These are phyloP conservation scores for Mesitornis unicolor DNA, from an alignment of 2,113 vertebrate genomes.

Conservation along the genomic window DNA sequence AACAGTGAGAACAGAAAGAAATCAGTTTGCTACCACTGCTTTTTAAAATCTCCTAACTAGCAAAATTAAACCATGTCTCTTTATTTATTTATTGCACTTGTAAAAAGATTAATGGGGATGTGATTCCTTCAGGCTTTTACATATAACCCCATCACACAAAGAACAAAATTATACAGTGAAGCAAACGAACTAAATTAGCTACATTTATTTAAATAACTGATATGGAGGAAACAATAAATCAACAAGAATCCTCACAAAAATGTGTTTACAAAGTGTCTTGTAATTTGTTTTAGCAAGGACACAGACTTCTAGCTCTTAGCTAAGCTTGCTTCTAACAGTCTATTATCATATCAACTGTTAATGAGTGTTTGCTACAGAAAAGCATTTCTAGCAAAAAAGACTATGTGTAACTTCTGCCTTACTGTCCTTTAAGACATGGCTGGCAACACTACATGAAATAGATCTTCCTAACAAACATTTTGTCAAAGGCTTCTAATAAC, in stretches of 20 bases:
- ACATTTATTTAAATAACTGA: conserved; percentile 81
- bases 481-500: conserved; percentile 63
- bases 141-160: conserved; percentile 74
- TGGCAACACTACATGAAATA: conserved; percentile 30
- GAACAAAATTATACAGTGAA: conserved; percentile 75
- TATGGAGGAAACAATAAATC: conserved; percentile 80
- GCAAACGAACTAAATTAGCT: conserved; percentile 75
- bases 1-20: not conserved
- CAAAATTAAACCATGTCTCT: conserved; percentile 76
- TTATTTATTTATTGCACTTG: conserved; percentile 81
- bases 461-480: conserved; percentile 70
- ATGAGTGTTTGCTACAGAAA: conserved; percentile 71
- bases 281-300: conserved; percentile 78
- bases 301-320: conserved; percentile 75
- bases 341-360: conserved; percentile 73
- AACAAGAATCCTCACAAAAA: conserved; percentile 76
- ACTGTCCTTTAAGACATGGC: not conserved
- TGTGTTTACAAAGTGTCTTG: conserved; percentile 75
- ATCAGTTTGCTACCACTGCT: conserved; percentile 43
- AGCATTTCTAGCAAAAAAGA: conserved; percentile 31
- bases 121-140: conserved; percentile 78
- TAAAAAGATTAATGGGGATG: conserved; percentile 78
- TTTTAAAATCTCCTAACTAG: conserved; percentile 72
- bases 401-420: conserved; percentile 37
- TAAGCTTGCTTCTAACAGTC: conserved; percentile 72